Base-by-base conservation (phyloP, 2,797 vertebrate species). In the Xerus rutilus region DNA sequence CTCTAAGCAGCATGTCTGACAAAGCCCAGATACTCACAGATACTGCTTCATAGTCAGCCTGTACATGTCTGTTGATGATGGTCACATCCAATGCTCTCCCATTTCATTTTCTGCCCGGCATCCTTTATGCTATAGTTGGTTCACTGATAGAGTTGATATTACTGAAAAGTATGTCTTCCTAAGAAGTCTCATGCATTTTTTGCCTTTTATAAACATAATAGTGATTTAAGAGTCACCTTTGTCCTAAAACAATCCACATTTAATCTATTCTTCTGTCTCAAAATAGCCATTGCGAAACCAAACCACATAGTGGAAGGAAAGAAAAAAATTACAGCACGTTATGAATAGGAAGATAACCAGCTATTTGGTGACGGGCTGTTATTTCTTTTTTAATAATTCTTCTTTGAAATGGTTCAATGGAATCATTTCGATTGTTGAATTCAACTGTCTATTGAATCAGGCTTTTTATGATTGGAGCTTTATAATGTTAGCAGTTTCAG, bases 361-460 rank as follows among this genome's bases (percentile, higher is more conserved):
- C 64, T 94, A 74, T 76, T 67, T 84, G 25, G 64, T 28, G 30
- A 54, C 2, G 64, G 23, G 67, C 25, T 91, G 69, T 21, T 78
- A 35, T 49, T 79, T 94, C 54, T 81, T 92, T 92, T 67, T 88
- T 49, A 82, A 84, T 81, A 86, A 86, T 43, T 86, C 39, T 77
- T 95, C 45, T 90, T 94, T 49, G 45, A 89, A 93, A 82, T 65
- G 39, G 65, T 77, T 94, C 83, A 59, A 32, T 1, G 52, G 64
- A 82, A 90, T 74, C 21, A 15, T 72, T 86, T 86, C 78, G 64
- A 93, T 74, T 62, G 32, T 2, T 93, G 70, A 57, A 81, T 89
- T 69, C 52, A 82, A 59, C 25, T 85, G 45, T 73, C n/a, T 78
- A 86, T 7, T 64, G 64, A 78, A 91, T 69, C 11, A 23, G 73